A percentile compares a stretch with the other conserved stretches of the same genome.
Evolutionary conservation across 2,888 invertebrate genomes (phyloP).

Genomic region (Siphlonurus alternatus): DNA sequence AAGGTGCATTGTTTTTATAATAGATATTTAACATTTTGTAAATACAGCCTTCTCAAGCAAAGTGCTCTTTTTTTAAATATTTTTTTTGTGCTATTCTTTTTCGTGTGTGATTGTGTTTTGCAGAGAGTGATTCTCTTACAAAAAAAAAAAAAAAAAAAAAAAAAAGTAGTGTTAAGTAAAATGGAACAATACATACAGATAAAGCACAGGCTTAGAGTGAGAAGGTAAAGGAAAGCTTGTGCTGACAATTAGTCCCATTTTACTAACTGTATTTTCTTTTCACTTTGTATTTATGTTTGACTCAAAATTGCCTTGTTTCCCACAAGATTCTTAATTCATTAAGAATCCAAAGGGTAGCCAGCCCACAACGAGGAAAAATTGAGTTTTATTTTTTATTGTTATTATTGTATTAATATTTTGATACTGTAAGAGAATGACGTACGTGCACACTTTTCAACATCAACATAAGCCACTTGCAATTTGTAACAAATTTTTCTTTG

Average conservation of each 20-base stretch:
- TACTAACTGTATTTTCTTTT: no score
- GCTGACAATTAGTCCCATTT: no score
- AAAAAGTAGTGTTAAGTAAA: no score
- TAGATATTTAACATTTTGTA: not conserved
- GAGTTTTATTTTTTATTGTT: no score
- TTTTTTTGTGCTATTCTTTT: not conserved
- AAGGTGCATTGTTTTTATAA: not conserved
- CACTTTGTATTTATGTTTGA: not conserved
- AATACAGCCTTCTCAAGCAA: slow-evolving; percentile 2
- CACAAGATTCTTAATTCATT: not conserved
- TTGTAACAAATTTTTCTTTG: not conserved
- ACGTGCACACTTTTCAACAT: no score
- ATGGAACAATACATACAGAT: no score
- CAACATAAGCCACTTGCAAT: not conserved
- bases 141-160: no score
- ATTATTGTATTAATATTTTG: no score
- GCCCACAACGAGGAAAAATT: not conserved
- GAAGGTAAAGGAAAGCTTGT: no score
- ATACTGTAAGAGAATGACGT: no score
- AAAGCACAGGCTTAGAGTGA: no score
- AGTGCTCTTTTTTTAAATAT: not conserved
- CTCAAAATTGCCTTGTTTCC: not conserved
- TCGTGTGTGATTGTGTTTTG: not conserved
- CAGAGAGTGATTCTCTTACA: no score
- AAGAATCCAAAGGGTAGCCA: not conserved